Evolutionary conservation across 2,113 vertebrate genomes (phyloP).

Genomic region (Urocynchramus pylzowi): DNA sequence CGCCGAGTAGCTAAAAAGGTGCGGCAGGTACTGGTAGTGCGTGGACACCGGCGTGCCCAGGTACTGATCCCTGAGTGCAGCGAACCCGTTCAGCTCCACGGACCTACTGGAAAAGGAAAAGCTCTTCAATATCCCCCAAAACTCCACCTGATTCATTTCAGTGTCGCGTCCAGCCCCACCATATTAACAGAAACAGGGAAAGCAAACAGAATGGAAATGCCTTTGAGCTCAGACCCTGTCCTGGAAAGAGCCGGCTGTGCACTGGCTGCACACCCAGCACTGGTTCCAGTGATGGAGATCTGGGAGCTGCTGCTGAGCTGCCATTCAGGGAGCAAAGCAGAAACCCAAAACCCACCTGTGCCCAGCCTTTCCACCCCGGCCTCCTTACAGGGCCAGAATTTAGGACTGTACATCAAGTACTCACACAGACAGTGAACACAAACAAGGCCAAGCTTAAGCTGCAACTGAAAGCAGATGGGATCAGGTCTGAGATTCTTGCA

Average conservation of each 20-base stretch:
- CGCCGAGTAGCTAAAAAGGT: conserved; percentile 90
- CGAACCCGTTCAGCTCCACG: conserved; percentile 90
- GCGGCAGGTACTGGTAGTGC: conserved; percentile 94
- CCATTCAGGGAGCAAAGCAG: not conserved
- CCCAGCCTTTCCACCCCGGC: not conserved
- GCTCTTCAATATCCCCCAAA: not conserved
- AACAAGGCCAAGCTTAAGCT: not conserved
- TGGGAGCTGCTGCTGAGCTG: not conserved
- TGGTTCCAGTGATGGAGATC: not conserved
- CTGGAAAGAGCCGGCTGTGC: not conserved
- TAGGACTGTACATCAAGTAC: not conserved
- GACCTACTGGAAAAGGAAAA: conserved; percentile 81
- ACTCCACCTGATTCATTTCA: fast-evolving
- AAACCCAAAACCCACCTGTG: not conserved
- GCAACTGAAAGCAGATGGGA: not conserved
- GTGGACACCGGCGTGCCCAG: conserved; percentile 88
- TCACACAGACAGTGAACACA: not conserved
- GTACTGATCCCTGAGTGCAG: conserved; percentile 93
- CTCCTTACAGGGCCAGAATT: not conserved
- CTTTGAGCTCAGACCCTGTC: not conserved
- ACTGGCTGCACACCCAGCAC: fast-evolving
- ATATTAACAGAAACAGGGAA: fast-evolving
- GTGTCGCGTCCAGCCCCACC: fast-evolving
- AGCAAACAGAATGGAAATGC: not conserved
- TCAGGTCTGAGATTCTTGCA: not conserved